phyloP scores from a whole-genome alignment of 2,797 vertebrate genomes.

The Linurgus olivaceus region DNA sequence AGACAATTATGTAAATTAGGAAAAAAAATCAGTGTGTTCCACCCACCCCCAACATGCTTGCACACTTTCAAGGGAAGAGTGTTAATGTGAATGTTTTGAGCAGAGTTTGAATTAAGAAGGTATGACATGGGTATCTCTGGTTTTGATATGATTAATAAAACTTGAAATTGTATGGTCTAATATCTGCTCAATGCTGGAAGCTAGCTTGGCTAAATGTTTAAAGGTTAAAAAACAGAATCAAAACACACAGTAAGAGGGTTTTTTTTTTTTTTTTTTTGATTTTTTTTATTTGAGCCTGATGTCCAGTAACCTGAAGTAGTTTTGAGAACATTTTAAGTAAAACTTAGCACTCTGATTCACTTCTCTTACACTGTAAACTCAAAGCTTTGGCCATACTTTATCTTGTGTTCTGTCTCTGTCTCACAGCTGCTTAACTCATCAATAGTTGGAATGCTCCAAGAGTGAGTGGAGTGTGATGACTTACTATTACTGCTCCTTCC shows the following conservation, averaged over 20 bases:
- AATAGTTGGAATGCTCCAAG: not conserved
- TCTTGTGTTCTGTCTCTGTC: not conserved
- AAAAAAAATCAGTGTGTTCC: not conserved
- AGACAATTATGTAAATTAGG: not conserved
- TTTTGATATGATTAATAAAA: not conserved
- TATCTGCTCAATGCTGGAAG: not conserved
- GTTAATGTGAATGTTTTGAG: not conserved
- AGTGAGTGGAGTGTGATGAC: not conserved
- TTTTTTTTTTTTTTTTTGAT: not conserved
- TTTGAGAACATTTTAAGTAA: not conserved
- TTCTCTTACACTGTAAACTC: not conserved
- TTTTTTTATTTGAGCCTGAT: not conserved
- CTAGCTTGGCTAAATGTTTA: not conserved
- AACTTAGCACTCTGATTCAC: not conserved
- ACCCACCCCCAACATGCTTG: fast-evolving
- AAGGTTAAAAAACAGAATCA: not conserved
- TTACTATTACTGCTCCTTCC: not conserved
- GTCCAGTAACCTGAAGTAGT: not conserved
- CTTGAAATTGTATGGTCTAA: not conserved
- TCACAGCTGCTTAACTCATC: not conserved
- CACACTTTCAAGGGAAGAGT: not conserved
- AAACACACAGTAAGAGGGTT: not conserved
- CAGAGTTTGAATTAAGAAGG: not conserved
- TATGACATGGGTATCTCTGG: not conserved
- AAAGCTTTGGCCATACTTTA: not conserved